Percentiles rank a stretch among this genome's conserved stretches.
phyloP scores from a whole-genome alignment of 1,140 invertebrate species.

The Nasonia longicornis region DNA sequence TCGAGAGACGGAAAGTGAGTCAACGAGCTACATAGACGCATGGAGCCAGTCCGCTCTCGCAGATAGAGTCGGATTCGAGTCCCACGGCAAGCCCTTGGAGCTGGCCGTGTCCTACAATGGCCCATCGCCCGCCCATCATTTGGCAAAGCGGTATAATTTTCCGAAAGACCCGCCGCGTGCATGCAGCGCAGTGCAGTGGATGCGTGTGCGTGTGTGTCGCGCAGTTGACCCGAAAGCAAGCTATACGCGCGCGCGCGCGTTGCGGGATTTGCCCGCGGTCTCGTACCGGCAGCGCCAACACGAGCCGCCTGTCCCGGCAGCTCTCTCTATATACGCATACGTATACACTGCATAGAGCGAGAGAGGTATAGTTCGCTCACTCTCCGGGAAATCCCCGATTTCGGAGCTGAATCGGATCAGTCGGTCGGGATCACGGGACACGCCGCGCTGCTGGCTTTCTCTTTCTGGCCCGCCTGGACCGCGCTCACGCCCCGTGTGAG shows the following conservation, averaged over 20 bases:
- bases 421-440: background rate
- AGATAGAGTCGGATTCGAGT: background rate
- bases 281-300: background rate
- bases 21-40: background rate
- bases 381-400: slow-evolving; percentile 5
- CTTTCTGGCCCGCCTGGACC: background rate
- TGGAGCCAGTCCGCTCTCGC: too few relatives aligned
- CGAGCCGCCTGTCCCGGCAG: too few relatives aligned
- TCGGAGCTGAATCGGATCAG: slow-evolving; percentile 18
- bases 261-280: background rate
- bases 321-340: background rate
- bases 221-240: background rate
- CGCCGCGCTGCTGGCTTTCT: background rate
- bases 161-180: background rate
- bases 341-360: too few relatives aligned
- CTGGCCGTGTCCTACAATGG: background rate
- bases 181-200: too few relatives aligned
- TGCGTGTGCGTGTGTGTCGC: background rate
- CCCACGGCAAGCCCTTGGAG: background rate
- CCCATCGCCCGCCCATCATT: slow-evolving; percentile 5
- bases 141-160: slow-evolving; percentile 14
- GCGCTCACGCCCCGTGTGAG: background rate
- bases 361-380: background rate
- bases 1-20: background rate
- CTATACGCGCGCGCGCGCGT: background rate